phyloP scores from a whole-genome alignment of 2,797 vertebrate genomes.

The Anableps anableps region DNA sequence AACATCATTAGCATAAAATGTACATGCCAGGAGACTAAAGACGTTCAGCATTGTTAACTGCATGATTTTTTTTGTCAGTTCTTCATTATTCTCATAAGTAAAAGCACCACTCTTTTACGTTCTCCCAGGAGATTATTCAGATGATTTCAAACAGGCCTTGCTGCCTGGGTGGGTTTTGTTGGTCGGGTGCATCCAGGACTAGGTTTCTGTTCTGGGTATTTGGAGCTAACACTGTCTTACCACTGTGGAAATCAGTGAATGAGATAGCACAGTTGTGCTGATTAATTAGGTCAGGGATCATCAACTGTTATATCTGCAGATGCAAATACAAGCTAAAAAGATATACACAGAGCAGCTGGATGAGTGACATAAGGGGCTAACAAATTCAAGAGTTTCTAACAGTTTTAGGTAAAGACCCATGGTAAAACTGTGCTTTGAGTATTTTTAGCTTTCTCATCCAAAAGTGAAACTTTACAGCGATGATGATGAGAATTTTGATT shows the following conservation, averaged over 20 bases:
- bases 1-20: background rate
- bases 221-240: conserved; percentile 45
- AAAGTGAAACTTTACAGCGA: background rate
- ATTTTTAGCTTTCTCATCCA: background rate
- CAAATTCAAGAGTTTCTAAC: background rate
- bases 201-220: conserved; percentile 39
- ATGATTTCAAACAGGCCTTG: conserved; percentile 20
- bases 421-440: background rate
- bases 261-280: conserved; percentile 38
- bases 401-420: background rate
- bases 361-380: background rate
- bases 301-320: conserved; percentile 3
- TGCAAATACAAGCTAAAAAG: conserved; percentile 3
- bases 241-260: conserved; percentile 42
- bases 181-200: conserved; percentile 43
- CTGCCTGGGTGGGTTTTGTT: conserved; percentile 37
- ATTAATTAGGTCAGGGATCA: conserved; percentile 58
- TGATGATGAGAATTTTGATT: background rate
- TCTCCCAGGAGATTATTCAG: conserved; percentile 20
- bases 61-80: background rate
- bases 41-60: background rate
- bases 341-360: background rate
- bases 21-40: background rate
- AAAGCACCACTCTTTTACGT: conserved; percentile 4
- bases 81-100: background rate